Evolutionary conservation across 35 echinoderm and acorn worm species (phyloP).

Genomic region (Diadema setosum): DNA sequence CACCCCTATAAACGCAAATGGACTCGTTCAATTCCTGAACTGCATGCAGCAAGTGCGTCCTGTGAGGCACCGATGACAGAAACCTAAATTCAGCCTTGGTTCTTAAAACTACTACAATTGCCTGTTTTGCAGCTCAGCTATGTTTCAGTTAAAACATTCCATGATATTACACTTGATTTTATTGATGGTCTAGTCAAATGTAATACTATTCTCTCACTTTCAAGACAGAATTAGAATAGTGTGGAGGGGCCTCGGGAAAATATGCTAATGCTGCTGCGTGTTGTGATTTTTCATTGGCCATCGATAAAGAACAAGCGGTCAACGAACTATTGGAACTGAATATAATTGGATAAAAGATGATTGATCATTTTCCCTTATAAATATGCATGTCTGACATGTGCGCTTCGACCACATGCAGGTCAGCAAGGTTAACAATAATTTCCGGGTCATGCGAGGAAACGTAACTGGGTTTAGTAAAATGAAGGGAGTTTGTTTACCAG

Average conservation of each 20-base stretch:
- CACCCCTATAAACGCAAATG: not conserved
- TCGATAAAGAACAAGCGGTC: not conserved
- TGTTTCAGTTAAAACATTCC: not conserved
- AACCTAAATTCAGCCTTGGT: not conserved
- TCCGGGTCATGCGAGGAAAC: too few relatives aligned
- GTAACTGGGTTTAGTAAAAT: too few relatives aligned
- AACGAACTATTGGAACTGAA: not conserved
- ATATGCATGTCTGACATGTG: too few relatives aligned
- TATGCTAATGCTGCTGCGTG: not conserved
- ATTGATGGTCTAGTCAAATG: not conserved
- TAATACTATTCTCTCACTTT: not conserved
- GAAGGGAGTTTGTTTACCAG: too few relatives aligned
- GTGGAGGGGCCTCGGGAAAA: too few relatives aligned
- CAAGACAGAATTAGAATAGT: not conserved
- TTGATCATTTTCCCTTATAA: not conserved
- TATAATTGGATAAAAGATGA: not conserved
- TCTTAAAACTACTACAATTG: not conserved
- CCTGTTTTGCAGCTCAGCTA: not conserved
- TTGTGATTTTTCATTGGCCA: not conserved
- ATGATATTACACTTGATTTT: not conserved
- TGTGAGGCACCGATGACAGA: not conserved
- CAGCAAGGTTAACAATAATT: too few relatives aligned
- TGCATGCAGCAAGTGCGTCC: not conserved
- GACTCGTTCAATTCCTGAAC: not conserved
- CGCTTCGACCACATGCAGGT: too few relatives aligned